A percentile compares a stretch with the other conserved stretches of the same genome.
Evolutionary conservation across 2,113 vertebrate species (phyloP).

Genomic region (Hemibagrus wyckioides): DNA sequence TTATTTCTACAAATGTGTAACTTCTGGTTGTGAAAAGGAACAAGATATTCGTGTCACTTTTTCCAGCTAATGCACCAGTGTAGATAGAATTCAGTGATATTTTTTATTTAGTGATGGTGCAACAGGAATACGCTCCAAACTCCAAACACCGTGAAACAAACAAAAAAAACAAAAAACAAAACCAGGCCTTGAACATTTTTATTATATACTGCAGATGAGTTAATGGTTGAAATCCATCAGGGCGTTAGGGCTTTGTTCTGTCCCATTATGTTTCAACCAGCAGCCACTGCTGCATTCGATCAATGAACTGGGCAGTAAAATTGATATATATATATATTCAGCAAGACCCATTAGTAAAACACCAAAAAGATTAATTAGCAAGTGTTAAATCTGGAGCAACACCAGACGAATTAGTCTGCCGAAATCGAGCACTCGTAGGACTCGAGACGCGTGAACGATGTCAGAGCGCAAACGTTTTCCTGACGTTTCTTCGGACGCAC

Average conservation of each 20-base stretch:
- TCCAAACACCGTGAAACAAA: neutral
- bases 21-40: conserved; percentile 6
- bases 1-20: conserved; percentile 15
- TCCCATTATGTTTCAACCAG: conserved; percentile 81
- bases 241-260: conserved; percentile 86
- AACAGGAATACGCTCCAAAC: neutral
- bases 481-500: neutral
- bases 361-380: conserved; percentile 46
- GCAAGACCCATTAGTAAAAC: conserved; percentile 75
- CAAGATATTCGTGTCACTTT: neutral
- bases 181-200: conserved; percentile 27
- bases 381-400: conserved; percentile 16
- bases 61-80: neutral
- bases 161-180: too few relatives aligned
- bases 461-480: neutral
- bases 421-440: too few relatives aligned
- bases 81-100: neutral
- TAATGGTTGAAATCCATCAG: conserved; percentile 71
- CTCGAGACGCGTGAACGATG: too few relatives aligned
- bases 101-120: neutral
- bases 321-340: conserved; percentile 81
- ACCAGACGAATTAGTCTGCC: conserved; percentile 26
- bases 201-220: conserved; percentile 70
- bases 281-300: conserved; percentile 88
- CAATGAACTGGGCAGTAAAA: conserved; percentile 85